A percentile compares a stretch with the other conserved stretches of the same genome.
Conservation (phyloP, 2,113 vertebrate genomes). For the Narcine bancroftii region DNA sequence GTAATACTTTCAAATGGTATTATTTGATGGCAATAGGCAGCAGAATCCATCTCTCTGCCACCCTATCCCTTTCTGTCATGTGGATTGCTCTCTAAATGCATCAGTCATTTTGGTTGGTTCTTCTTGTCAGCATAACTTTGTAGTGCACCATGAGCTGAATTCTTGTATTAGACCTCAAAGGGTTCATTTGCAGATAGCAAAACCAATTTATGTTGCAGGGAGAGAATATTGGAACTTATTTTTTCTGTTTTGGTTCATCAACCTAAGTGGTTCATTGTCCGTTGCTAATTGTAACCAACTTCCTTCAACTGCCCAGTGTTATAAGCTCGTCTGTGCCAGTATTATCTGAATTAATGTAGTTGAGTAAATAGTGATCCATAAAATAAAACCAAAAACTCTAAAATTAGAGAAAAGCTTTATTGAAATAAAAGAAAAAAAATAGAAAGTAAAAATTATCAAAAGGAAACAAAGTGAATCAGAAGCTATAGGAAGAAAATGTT, state of each 20-base stretch:
- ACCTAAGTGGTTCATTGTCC: background rate
- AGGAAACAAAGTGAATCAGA: too few species aligned
- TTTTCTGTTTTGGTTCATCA: background rate
- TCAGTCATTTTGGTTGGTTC: background rate
- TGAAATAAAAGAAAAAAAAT: background rate
- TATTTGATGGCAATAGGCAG: background rate
- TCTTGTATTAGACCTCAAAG: background rate
- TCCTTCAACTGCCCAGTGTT: too few species aligned
- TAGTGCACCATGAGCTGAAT: background rate
- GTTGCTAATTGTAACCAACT: background rate
- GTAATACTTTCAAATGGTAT: background rate
- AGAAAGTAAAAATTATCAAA: too few species aligned
- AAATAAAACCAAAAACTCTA: background rate
- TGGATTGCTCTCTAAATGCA: background rate
- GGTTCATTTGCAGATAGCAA: background rate
- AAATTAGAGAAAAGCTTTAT: background rate
- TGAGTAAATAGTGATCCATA: background rate
- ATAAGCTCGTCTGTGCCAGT: background rate
- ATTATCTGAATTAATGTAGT: background rate
- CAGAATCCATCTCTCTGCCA: background rate
- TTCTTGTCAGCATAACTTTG: background rate
- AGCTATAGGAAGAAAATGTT: too few species aligned
- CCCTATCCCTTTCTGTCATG: background rate
- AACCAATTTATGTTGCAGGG: background rate
- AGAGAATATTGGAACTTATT: background rate